These are phyloP conservation scores for Caenorhabditis sp. DNA, from an alignment of 2,888 invertebrate genomes.

Conservation along the genomic window DNA sequence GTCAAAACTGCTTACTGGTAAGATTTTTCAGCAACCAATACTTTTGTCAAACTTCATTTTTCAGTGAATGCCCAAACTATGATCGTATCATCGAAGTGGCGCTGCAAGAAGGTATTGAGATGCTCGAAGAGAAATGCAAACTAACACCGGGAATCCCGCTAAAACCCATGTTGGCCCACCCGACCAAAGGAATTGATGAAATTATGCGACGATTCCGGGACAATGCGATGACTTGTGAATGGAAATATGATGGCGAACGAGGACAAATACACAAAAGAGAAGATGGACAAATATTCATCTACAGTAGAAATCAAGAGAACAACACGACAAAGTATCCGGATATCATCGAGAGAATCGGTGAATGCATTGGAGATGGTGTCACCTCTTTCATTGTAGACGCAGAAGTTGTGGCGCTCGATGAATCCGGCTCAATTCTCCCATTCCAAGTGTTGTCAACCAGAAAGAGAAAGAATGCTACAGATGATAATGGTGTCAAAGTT, in stretches of 20 bases:
- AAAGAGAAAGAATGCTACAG: constrained; percentile 87
- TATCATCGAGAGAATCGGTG: constrained; percentile 76
- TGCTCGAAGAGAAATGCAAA: constrained; percentile 82
- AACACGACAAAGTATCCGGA: constrained; percentile 95
- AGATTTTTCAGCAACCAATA: constrained; percentile 4
- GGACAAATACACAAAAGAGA: constrained; percentile 86
- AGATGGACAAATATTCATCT: constrained; percentile 81
- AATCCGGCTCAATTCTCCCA: constrained; percentile 87
- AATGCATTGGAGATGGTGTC: constrained; percentile 56
- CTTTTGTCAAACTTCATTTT: too few relatives aligned
- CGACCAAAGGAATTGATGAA: constrained; percentile 84
- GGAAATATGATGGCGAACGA: constrained; percentile 98
- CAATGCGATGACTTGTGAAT: constrained; percentile 93
- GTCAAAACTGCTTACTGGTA: constrained; percentile 42
- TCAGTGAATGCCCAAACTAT: constrained; percentile 92
- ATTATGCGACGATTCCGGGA: constrained; percentile 77
- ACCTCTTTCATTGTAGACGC: constrained; percentile 89
- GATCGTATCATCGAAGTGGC: constrained; percentile 83
- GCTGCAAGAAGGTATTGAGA: constrained; percentile 80
- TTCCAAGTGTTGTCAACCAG: constrained; percentile 94
- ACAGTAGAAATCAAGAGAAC: constrained; percentile 93
- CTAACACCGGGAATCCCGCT: constrained; percentile 87
- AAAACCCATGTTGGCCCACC: constrained; percentile 98
- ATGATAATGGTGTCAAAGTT: constrained; percentile 84
- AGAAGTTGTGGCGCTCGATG: constrained; percentile 97